Evolutionary conservation across 2,888 invertebrate species (phyloP).

Genomic region (Drosophila infuscata): DNA sequence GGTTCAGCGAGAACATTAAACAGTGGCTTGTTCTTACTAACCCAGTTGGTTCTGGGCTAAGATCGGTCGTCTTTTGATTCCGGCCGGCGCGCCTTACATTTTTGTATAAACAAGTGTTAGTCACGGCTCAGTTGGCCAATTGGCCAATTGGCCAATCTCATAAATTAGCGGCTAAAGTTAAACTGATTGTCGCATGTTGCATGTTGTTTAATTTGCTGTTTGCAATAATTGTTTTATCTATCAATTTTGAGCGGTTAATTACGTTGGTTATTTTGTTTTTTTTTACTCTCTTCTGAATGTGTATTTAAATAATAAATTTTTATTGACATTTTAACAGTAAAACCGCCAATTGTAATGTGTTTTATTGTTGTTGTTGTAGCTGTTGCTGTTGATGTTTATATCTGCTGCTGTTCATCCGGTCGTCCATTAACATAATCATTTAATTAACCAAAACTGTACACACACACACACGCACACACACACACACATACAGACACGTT

Average conservation of each 20-base stretch:
- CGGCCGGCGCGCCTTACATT: conserved; percentile 48
- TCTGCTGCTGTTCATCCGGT: conserved; percentile 69
- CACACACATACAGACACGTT: conserved; percentile 37
- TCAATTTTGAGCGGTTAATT: conserved; percentile 69
- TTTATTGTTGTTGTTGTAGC: conserved; percentile 36
- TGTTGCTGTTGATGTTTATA: conserved; percentile 49
- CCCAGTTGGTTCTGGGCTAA: conserved; percentile 44
- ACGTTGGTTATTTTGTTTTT: conserved; percentile 37
- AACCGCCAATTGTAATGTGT: conserved; percentile 75
- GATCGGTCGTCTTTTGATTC: conserved; percentile 40
- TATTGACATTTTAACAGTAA: conserved; percentile 79
- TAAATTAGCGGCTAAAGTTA: conserved; percentile 56
- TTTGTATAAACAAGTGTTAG: conserved; percentile 9
- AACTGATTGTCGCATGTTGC: conserved; percentile 65
- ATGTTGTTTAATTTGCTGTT: conserved; percentile 69
- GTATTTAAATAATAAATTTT: conserved; percentile 76
- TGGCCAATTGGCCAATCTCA: conserved; percentile 44
- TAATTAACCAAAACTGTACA: conserved; percentile 74
- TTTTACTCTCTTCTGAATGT: conserved; percentile 23
- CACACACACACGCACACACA: conserved; percentile 31
- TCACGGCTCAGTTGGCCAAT: conserved; percentile 24
- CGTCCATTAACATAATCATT: conserved; percentile 81
- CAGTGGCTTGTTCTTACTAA: conserved; percentile 46
- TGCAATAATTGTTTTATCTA: conserved; percentile 74
- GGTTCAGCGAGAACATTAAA: conserved; percentile 55